Evolutionary conservation across 1,140 invertebrate species (phyloP).

Genomic region (Pseudomyrmex sp.): DNA sequence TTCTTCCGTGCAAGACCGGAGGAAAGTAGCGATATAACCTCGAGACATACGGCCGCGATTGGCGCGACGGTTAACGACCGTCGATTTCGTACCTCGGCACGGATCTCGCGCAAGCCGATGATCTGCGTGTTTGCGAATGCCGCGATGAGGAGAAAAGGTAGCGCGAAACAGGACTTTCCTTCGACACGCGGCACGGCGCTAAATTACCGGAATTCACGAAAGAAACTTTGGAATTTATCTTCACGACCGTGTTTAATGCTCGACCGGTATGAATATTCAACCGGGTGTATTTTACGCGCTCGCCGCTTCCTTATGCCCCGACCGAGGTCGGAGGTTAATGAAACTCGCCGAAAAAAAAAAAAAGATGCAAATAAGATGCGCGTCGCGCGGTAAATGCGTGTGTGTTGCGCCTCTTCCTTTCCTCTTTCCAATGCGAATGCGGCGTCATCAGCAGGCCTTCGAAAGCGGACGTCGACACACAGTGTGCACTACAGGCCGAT

Average conservation of each 20-base stretch:
- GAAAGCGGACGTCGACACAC: constrained; percentile 22
- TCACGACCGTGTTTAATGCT: constrained; percentile 72
- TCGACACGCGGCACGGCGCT: neutral
- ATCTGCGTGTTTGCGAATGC: neutral
- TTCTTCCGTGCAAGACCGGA: constrained; percentile 12
- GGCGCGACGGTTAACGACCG: constrained; percentile 62
- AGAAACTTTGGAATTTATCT: constrained; percentile 75
- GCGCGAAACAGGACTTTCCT: neutral
- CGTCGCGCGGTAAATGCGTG: constrained; percentile 7
- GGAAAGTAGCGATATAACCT: constrained; percentile 68
- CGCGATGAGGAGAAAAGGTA: neutral
- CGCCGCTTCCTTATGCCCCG: constrained; percentile 72
- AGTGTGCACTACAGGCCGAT: constrained; percentile 40
- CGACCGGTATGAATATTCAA: constrained; percentile 77
- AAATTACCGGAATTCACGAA: constrained; percentile 57
- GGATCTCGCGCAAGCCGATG: neutral
- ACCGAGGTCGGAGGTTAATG: constrained; percentile 77
- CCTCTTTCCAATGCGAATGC: neutral
- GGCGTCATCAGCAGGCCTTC: constrained; percentile 33
- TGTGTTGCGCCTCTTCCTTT: neutral
- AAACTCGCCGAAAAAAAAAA: constrained; percentile 74
- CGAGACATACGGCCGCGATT: constrained; percentile 65
- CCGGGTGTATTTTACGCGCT: constrained; percentile 75
- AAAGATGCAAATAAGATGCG: constrained; percentile 74
- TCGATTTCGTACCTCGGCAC: constrained; percentile 65